phyloP scores from a whole-genome alignment of 2,113 vertebrate genomes.

The Australoheros scitulus region DNA sequence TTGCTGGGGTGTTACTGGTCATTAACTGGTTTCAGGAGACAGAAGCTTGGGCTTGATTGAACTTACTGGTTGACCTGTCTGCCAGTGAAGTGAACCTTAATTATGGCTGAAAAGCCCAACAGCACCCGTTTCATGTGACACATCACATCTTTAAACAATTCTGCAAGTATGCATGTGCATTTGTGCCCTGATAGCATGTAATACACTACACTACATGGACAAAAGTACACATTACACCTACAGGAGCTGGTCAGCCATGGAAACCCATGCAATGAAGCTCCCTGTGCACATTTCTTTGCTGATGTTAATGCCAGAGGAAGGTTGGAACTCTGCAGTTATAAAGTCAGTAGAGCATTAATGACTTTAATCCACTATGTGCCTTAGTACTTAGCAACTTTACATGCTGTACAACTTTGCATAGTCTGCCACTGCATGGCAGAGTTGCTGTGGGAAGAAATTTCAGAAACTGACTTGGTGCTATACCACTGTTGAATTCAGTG shows the following conservation, averaged over 20 bases:
- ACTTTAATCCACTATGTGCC: neutral
- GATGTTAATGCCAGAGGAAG: neutral
- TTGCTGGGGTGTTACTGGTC: neutral
- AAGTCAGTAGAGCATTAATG: neutral
- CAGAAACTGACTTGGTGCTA: neutral
- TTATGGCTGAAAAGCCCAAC: neutral
- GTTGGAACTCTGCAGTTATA: neutral
- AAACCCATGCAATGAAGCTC: neutral
- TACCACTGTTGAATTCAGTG: fast-evolving
- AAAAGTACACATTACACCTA: neutral
- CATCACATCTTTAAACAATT: neutral
- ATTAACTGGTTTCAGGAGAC: neutral
- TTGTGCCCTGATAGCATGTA: neutral
- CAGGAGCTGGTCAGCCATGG: neutral
- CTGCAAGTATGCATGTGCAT: neutral
- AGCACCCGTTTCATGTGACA: neutral
- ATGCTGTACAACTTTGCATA: neutral
- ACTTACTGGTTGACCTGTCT: neutral
- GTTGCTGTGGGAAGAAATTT: neutral
- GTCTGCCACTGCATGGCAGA: neutral
- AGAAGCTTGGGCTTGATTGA: neutral
- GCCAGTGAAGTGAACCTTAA: neutral
- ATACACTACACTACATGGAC: neutral
- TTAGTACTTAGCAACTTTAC: neutral
- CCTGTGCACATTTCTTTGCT: neutral